Base-by-base conservation (phyloP, 2,113 vertebrate species). In the Mus pahari region DNA sequence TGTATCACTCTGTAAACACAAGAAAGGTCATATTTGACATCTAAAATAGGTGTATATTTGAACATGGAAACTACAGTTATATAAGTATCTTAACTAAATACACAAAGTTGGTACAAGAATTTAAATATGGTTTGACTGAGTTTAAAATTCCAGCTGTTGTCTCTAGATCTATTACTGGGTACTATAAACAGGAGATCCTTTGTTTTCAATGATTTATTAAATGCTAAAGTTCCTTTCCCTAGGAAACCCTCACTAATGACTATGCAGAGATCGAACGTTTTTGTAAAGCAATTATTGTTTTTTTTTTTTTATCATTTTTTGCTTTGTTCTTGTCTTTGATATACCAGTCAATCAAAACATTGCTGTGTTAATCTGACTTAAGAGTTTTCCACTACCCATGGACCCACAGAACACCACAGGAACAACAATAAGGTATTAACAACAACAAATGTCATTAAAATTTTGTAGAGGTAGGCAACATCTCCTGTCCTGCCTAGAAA, bases 81-180 rank as follows among this genome's bases (percentile, higher is more conserved):
- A 92, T 50, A 82, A 53, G 79, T 10, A 13, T 91, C 13, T 73
- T 77, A 79, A 33, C 89, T 74, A 50, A 94, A 95, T 64, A 53
- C 78, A 96, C 17, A 90, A 64, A 16, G 33, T 48, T 45, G 39
- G 71, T 31, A 84, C 0, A 7, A 60, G 19, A 16, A 95, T 62
- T 88, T 31, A 75, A 70, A 78, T 95, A 45, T 86, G 13, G 19
- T 96, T 60, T 79, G 16, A 39, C 10, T 88, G 58, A 77, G 22
- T 9, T 92, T 26, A 84, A 89, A 70, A 17, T 70, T 50, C 1
- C 64, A 55, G 13, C 28, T 39, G 1, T 79, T 91, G 82, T 31
- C 55, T 86, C 31, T 66, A 36, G 71, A 50, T 4, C 81, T 1
- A 48, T 16, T 6, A 50, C 17, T 1, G 33, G 16, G 24, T 16